Percentiles rank a stretch among this genome's conserved stretches.
Evolutionary conservation across 2,888 invertebrate species (phyloP).

Genomic region (Siphlonurus alternatus): DNA sequence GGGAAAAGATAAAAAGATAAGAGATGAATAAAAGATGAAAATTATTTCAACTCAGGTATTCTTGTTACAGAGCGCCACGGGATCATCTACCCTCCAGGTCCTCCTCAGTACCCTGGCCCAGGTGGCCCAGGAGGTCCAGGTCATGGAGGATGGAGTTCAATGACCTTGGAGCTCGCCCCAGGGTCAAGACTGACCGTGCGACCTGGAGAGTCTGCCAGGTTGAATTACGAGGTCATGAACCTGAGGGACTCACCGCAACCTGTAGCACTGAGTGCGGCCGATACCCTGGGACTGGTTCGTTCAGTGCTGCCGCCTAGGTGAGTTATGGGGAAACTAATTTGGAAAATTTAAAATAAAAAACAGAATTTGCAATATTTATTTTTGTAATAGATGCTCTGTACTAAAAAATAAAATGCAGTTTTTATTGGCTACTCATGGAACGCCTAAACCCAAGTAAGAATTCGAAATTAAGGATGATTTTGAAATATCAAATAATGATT

Average conservation of each 20-base stretch:
- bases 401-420: too few relatives aligned
- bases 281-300: not conserved
- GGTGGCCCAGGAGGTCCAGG: not conserved
- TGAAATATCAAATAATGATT: too few relatives aligned
- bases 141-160: not conserved
- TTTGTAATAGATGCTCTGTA: too few relatives aligned
- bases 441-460: too few relatives aligned
- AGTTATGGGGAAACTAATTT: too few relatives aligned
- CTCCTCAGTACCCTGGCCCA: not conserved
- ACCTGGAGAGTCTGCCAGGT: not conserved
- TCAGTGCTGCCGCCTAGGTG: not conserved
- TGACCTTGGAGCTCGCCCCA: not conserved
- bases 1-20: too few relatives aligned
- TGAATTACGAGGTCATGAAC: not conserved
- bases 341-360: too few relatives aligned
- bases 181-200: not conserved
- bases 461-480: too few relatives aligned
- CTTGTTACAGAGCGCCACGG: not conserved
- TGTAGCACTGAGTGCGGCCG: not conserved
- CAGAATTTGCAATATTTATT: too few relatives aligned
- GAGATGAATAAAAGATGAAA: too few relatives aligned
- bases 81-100: not conserved
- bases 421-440: too few relatives aligned
- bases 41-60: too few relatives aligned
- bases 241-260: not conserved